Evolutionary conservation across 2,797 vertebrate genomes (phyloP).

Genomic region (Oryzias dopingdopingensis): DNA sequence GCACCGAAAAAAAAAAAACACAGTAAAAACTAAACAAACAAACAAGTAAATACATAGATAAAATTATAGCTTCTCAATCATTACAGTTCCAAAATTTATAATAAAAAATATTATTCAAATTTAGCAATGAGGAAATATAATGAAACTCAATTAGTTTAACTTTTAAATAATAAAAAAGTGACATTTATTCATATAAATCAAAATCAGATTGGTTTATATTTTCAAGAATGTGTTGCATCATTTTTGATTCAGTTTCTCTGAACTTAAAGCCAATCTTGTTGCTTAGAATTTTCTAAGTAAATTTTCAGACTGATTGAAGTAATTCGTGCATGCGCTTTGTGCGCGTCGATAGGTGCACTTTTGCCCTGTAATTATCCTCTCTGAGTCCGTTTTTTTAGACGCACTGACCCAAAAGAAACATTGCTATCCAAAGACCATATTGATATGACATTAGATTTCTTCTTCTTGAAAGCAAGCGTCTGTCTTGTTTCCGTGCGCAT

Average conservation of each 20-base stretch:
- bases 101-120: no score
- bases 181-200: neutral
- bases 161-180: neutral
- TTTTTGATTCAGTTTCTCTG: neutral
- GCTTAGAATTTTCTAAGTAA: neutral
- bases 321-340: slow-evolving; percentile 47
- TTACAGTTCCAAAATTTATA: no score
- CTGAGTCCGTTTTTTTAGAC: slow-evolving; percentile 46
- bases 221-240: neutral
- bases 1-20: slow-evolving; percentile 1
- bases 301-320: slow-evolving; percentile 44
- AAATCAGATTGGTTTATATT: neutral
- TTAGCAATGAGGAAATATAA: no score
- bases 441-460: slow-evolving; percentile 42
- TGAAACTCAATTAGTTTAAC: no score
- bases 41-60: no score
- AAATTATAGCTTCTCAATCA: no score
- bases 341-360: slow-evolving; percentile 59
- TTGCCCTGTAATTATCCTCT: slow-evolving; percentile 56
- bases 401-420: slow-evolving; percentile 57
- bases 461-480: slow-evolving; percentile 6
- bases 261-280: neutral
- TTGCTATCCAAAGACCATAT: slow-evolving; percentile 32
- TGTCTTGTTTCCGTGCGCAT: slow-evolving; percentile 5
- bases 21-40: no score